Base-by-base conservation (phyloP, 2,888 invertebrate species). In the Melitaea athalia region DNA sequence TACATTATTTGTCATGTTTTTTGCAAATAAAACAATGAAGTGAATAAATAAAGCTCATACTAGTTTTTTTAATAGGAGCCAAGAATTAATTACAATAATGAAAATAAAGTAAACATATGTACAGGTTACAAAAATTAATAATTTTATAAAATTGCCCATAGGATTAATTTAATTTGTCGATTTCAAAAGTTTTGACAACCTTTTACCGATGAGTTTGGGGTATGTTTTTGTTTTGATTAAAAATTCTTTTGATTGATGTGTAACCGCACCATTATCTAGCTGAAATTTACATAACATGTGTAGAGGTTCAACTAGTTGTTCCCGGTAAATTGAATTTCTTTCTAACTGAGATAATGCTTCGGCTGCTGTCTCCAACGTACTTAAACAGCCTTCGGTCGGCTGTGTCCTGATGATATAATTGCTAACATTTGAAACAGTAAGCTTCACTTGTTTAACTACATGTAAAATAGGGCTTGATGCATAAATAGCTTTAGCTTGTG, bases 321-420 rank as follows among this genome's bases (percentile, higher is more conserved):
- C 91, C 74, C 94, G 94, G 75, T 96, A 95, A 72, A 93, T 93
- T 43, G 93, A 85, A 78, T 96, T 93, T 31, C 93, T 90, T 91
- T 99, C 98, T 66, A 98, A 85, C 72, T 96, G 93, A 0, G 96
- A 93, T 66, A 99, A 90, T 6, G 97, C 96, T 80, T 96, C 93
- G 0, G 97, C 97, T 10, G 96, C 98, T 55, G 97, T 96, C 89
- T 98, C 98, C 50, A 99, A 89, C 0, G 98, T 99, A 67, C 98
- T 98, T 15, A 99, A 92, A 80, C 98, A 98, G 38, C 96, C 96
- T 85, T 98, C 97, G 5, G 97, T 97, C 3, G 98, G 98, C 83
- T 99, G 98, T 5, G 98, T 98, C 74, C 98, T 94, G 77, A 99
- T 98, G 66, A 98, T 96, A 85, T 98, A 99, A 84, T 96, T 95